Evolutionary conservation across 2,888 invertebrate genomes (phyloP), one percentile per base, ranked within the genome.

Genomic region (Lepeophtheirus nordmannii): DNA sequence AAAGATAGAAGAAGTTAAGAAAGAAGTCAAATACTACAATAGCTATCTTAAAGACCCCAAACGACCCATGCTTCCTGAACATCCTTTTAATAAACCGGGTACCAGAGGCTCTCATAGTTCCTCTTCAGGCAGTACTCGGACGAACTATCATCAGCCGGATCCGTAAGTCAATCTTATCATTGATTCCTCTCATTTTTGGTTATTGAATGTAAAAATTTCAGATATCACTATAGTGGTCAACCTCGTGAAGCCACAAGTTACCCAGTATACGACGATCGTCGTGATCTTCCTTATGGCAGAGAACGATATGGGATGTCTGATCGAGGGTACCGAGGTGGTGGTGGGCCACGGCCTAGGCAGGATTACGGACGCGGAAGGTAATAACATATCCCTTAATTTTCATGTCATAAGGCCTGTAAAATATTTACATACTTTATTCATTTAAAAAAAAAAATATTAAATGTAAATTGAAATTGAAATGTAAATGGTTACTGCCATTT

Each of bases 21-120:
- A 91, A 73, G 96, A 97, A 79, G 96, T 81, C 67, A 84, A 90
- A 72, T 98, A 92, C 77, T 98, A 96, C 79, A 98, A 98, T 78
- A 94, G 94, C 76, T 98, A 96, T 78, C 73, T 84, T 72, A 82
- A 85, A 71, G 98, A 98, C 79, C 87, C 91, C 7, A 92, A 93
- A 72, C 82, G 97, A 60, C 97, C 97, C 10, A 89, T 90, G 77
- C 80, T 94, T 71, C 87, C 92, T 10, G 94, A 94, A 76, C 86
- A 89, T 74, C 83, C 85, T 23, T 80, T 83, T 39, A 82, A 82
- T 70, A 77, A 78, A 68, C 73, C 74, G 40, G 78, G 73, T 67
- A 68, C 57, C 69, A 69, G 57, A 68, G 22, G 64, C 20, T 41
- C 56, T n/a, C 73, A 76, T 72, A 69, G 79, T 71, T 75, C 77